Percentiles rank a stretch among this genome's conserved stretches.
Conservation (phyloP, 2,113 vertebrate genomes). For the Ptilorrhoa leucosticta region DNA sequence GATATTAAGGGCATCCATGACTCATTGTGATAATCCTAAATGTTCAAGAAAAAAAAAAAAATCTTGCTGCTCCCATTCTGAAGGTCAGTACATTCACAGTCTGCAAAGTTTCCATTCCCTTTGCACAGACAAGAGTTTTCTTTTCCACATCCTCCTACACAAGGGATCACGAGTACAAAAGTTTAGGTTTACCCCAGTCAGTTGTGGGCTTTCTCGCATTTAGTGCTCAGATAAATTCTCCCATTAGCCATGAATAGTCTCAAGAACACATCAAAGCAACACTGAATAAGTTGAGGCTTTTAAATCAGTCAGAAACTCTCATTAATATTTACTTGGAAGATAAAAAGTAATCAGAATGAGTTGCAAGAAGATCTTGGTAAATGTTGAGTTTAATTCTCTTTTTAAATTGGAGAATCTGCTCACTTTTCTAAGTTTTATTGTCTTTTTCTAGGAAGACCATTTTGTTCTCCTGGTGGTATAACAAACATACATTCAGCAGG, state of each 20-base stretch:
- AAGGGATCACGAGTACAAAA: background rate
- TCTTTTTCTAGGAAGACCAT: background rate
- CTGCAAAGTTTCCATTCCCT: conserved; percentile 22
- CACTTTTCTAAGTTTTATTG: background rate
- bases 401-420: background rate
- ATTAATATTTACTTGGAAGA: background rate
- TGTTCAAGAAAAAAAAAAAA: background rate
- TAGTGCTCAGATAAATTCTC: background rate
- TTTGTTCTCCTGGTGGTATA: background rate
- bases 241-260: background rate
- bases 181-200: background rate
- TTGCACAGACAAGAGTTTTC: background rate
- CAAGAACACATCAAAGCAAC: background rate
- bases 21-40: background rate
- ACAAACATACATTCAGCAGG: background rate
- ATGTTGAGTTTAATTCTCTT: background rate
- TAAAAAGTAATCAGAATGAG: background rate
- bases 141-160: conserved; percentile 30
- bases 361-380: background rate
- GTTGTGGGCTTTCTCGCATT: background rate
- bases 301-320: background rate
- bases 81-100: conserved; percentile 14
- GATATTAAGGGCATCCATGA: background rate
- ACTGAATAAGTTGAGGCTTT: background rate
- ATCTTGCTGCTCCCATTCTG: background rate